Percentiles rank a stretch among this genome's conserved stretches.
phyloP scores from a whole-genome alignment of 2,113 vertebrate species.

The Esox niger region DNA sequence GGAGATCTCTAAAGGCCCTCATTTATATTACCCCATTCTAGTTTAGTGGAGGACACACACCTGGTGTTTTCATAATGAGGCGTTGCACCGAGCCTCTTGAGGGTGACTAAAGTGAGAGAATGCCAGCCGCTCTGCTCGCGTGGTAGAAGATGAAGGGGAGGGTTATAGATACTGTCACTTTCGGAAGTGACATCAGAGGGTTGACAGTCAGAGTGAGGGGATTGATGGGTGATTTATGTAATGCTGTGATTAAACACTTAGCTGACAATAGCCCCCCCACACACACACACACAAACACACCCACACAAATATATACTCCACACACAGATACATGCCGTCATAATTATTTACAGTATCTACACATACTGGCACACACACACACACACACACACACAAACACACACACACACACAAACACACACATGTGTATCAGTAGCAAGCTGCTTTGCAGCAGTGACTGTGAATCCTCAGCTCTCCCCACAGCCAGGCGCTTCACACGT shows the following conservation, averaged over 20 bases:
- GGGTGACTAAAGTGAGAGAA: conserved; percentile 23
- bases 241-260: not conserved
- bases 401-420: conserved; percentile 24
- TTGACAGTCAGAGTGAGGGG: conserved; percentile 40
- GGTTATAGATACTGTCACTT: conserved; percentile 50
- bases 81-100: conserved; percentile 42
- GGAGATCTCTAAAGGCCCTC: not conserved
- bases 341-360: conserved; percentile 16
- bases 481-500: conserved; percentile 57
- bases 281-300: not conserved
- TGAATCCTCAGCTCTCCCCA: conserved; percentile 46
- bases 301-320: conserved; percentile 9
- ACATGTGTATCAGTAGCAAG: conserved; percentile 34
- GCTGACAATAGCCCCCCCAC: not conserved
- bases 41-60: conserved; percentile 19
- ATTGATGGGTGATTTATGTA: conserved; percentile 53
- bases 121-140: conserved; percentile 20
- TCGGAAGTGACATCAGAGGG: conserved; percentile 54
- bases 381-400: conserved; percentile 24
- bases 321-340: conserved; percentile 17
- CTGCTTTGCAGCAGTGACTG: conserved; percentile 36
- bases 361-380: conserved; percentile 7
- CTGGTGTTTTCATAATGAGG: conserved; percentile 49
- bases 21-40: conserved; percentile 1
- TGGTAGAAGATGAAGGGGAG: not conserved